These are phyloP conservation scores for Actinemys pallida DNA, from an alignment of 2,113 vertebrate species.

Conservation along the genomic window DNA sequence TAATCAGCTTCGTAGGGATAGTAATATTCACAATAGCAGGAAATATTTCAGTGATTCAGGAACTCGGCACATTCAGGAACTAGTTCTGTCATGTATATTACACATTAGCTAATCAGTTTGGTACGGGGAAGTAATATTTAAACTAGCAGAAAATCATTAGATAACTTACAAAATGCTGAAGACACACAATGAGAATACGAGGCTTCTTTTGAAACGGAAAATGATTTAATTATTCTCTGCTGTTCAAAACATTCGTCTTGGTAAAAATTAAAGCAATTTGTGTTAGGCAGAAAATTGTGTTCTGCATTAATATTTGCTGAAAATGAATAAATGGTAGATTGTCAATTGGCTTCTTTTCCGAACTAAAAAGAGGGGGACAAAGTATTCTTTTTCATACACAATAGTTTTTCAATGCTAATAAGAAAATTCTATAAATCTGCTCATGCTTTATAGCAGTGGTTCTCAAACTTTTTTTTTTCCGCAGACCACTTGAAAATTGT, in stretches of 20 bases:
- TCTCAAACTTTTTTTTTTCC: no score
- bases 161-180: conserved; percentile 62
- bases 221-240: conserved; percentile 66
- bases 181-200: background rate
- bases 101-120: conserved; percentile 60
- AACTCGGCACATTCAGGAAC: conserved; percentile 31
- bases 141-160: conserved; percentile 78
- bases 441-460: background rate
- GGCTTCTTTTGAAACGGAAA: conserved; percentile 61
- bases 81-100: conserved; percentile 11
- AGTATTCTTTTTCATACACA: background rate
- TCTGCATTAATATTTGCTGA: conserved; percentile 63
- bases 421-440: conserved; percentile 12
- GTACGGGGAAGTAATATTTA: conserved; percentile 67
- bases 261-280: conserved; percentile 69
- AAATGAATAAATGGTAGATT: conserved; percentile 58
- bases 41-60: conserved; percentile 67
- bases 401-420: conserved; percentile 42
- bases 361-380: background rate
- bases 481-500: no score
- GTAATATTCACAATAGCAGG: background rate
- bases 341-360: conserved; percentile 4
- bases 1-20: background rate
- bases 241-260: conserved; percentile 57
- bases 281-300: conserved; percentile 74